A percentile compares a stretch with the other conserved stretches of the same genome.
Evolutionary conservation across 2,797 vertebrate genomes (phyloP).

Genomic region (Parauchenoglanis punctatus): DNA sequence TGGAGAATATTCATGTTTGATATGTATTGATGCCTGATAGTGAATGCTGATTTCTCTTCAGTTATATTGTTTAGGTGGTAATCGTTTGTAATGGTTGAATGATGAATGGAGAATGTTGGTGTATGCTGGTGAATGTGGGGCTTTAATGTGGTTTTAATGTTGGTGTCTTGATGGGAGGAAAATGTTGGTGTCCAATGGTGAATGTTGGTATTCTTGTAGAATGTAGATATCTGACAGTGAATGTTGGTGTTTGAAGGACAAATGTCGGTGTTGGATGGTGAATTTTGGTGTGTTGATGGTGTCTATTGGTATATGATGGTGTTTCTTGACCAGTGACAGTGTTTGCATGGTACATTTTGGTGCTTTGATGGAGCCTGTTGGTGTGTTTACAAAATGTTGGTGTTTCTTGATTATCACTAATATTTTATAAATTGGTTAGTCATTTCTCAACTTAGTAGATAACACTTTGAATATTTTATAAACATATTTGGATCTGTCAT

Average conservation of each 20-base stretch:
- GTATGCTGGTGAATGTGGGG: not conserved
- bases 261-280: not conserved
- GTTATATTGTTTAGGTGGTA: not conserved
- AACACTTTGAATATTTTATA: not conserved
- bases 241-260: not conserved
- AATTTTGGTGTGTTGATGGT: not conserved
- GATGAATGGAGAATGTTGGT: not conserved
- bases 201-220: not conserved
- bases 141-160: not conserved
- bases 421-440: not conserved
- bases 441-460: not conserved
- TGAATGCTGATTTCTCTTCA: not conserved
- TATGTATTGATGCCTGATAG: not conserved
- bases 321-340: not conserved
- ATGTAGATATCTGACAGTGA: not conserved
- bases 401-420: not conserved
- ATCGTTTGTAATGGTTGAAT: not conserved
- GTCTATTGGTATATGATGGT: not conserved
- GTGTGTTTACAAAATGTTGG: not conserved
- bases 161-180: not conserved
- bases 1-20: not conserved
- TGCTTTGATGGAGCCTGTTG: not conserved
- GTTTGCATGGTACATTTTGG: not conserved
- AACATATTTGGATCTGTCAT: not conserved
- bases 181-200: not conserved